These are phyloP conservation scores for Clistopyga incitator DNA, from an alignment of 2,888 invertebrate genomes.

Conservation along the genomic window DNA sequence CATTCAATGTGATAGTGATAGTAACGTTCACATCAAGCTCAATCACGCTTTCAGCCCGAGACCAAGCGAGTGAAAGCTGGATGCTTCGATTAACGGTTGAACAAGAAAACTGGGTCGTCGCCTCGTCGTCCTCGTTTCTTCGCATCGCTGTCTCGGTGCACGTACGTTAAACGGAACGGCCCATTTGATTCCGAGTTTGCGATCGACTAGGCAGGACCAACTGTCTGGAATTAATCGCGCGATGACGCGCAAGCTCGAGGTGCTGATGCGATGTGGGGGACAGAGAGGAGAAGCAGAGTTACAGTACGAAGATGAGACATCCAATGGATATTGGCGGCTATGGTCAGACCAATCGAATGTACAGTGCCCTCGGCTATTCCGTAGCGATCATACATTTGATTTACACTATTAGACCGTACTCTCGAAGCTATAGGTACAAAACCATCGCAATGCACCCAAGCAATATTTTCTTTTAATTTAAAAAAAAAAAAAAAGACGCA, in stretches of 20 bases:
- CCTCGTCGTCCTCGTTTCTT: conserved; percentile 17
- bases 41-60: not conserved
- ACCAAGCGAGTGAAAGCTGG: not conserved
- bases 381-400: not conserved
- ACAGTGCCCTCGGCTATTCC: conserved; percentile 7
- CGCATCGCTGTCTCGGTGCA: conserved; percentile 13
- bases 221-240: conserved; percentile 44
- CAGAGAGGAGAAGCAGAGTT: conserved; percentile 2
- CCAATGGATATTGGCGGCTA: conserved; percentile 25
- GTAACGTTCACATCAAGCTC: not conserved
- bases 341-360: conserved; percentile 36
- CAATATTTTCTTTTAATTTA: no score
- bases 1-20: conserved; percentile 21
- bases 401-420: no score
- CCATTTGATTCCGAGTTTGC: conserved; percentile 46
- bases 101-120: conserved; percentile 23
- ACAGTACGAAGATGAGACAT: conserved; percentile 21
- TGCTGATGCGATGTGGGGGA: conserved; percentile 28
- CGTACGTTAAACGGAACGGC: conserved; percentile 39
- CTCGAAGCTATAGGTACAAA: not conserved
- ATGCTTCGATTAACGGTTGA: conserved; percentile 28
- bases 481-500: no score
- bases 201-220: conserved; percentile 37
- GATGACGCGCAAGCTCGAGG: conserved; percentile 44
- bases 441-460: not conserved